phyloP scores from a whole-genome alignment of 35 echinoderm and acorn worm genomes.

The Acanthaster planci region DNA sequence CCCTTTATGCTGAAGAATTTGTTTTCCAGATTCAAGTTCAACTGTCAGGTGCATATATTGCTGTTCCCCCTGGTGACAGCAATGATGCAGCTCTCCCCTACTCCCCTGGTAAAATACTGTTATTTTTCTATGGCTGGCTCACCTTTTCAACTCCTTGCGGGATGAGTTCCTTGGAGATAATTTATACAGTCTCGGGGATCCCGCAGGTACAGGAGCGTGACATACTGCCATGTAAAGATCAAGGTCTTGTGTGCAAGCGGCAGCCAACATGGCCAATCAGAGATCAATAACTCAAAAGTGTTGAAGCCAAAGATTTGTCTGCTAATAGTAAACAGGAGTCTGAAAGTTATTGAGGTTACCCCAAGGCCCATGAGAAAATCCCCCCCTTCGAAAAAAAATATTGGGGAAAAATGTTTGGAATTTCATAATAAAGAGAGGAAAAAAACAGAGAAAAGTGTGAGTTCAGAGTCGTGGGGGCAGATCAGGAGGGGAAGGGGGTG shows the following conservation, averaged over 20 bases:
- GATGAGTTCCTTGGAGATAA: neutral
- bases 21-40: slow-evolving; percentile 24
- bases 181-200: slow-evolving; percentile 2
- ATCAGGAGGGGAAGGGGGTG: too few relatives aligned
- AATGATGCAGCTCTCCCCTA: neutral
- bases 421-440: too few relatives aligned
- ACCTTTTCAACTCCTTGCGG: slow-evolving; percentile 2
- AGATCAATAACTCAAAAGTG: neutral
- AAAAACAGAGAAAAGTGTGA: too few relatives aligned
- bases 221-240: neutral
- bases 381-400: too few relatives aligned
- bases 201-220: neutral
- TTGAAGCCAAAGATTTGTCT: neutral
- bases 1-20: neutral
- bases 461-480: too few relatives aligned
- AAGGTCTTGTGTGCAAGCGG: slow-evolving; percentile 6
- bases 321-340: slow-evolving; percentile 23
- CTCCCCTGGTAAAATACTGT: neutral
- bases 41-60: neutral
- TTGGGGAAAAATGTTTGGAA: too few relatives aligned
- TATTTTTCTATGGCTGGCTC: neutral
- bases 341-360: slow-evolving; percentile 16
- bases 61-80: too few relatives aligned
- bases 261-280: slow-evolving; percentile 11
- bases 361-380: neutral